Base-by-base conservation (phyloP, 2,888 invertebrate genomes). In the Drosophila affinis region DNA sequence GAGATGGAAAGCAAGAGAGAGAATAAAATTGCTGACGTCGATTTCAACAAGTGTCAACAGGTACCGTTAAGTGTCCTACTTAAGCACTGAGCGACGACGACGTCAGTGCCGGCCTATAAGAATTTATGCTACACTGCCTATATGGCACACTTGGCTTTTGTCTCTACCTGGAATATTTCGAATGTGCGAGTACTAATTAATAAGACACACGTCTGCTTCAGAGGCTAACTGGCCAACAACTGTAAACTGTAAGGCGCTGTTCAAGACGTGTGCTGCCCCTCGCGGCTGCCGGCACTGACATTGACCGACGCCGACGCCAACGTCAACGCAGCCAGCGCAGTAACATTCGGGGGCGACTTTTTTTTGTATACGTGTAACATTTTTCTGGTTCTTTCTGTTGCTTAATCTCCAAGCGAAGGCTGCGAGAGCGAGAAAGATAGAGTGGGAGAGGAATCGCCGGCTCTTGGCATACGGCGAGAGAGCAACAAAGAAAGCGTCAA, bases 301-400 rank as follows among this genome's bases (percentile, higher is more conserved):
- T 77, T 83, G 77, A 79, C 75, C 82, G 79, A 74, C 79, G 79
- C 52, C 46, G 79, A 74, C 79, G 79, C 52, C 46, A 56, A 62
- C 61, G 71, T 62, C 70, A 52, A 34, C 64, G 39, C 10, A 51
- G 27, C 32, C 61, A 67, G 32, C 54, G 45, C 49, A 67, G 53
- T 9, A 44, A 27, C 54, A 39, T 39, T 21, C 9, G 9, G 59
- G 51, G 51, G 47, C 64, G 55, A 62, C 47, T 70, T 70, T 57
- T 77, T 77, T 80, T 87, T 88, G 85, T 89, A 82, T 89, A 85
- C 85, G 85, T 85, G 85, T 82, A 85, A 78, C 80, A 74, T 75
- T 85, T 78, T 86, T 85, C 80, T 85, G 72, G 70, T 62, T 75
- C 71, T 69, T 54, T 46, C 47, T 29, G 29, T 61, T 34, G 55